Evolutionary conservation across 2,888 invertebrate genomes (phyloP), one percentile per base, ranked within the genome.

Genomic region (Callinectes sapidus): DNA sequence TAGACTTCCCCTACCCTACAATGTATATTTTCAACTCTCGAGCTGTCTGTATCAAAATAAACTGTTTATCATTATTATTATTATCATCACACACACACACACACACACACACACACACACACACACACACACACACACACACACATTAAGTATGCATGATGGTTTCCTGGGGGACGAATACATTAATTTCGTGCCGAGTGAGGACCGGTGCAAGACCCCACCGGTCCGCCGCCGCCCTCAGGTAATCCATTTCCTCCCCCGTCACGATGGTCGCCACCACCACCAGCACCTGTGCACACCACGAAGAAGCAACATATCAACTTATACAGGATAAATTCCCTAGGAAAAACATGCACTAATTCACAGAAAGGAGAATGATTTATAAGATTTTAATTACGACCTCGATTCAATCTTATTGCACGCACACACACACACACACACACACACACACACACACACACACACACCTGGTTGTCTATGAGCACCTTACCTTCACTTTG

Each of bases 401-500:
- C 61, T 23, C 23, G 8, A 48, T 10, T 48, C 61, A 61, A 61
- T 1, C 3, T 23, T 61, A 3, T 61, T 39, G 28, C 77, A 6
- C 32, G 32, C 77, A 77, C 77, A 77, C 77, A 81, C 35, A 81
- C 81, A 81, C 81, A 81, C 81, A 81, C 81, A 81, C 81, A 81
- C 81, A 81, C 81, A 81, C 81, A 81, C 81, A 81, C 81, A 81
- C 35, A 71, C 71, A 71, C 71, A 71, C 71, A 71, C 71, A 35
- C 35, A 81, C 81, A 35, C 81, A 3, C 1, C 10, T 32, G 32
- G 23, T 35, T 1, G 10, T 71, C 81, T 32, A 81, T 13, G 14
- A 35, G 35, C 32, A 3, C 23, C 93, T 93, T 32, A 94, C 94
- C 90, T 92, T 91, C 35, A 89, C 42, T 5, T 32, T 61, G 35